A percentile compares a stretch with the other conserved stretches of the same genome.
These are phyloP conservation scores for Rhadina sibilatrix DNA, from an alignment of 2,113 vertebrate species.

Conservation along the genomic window DNA sequence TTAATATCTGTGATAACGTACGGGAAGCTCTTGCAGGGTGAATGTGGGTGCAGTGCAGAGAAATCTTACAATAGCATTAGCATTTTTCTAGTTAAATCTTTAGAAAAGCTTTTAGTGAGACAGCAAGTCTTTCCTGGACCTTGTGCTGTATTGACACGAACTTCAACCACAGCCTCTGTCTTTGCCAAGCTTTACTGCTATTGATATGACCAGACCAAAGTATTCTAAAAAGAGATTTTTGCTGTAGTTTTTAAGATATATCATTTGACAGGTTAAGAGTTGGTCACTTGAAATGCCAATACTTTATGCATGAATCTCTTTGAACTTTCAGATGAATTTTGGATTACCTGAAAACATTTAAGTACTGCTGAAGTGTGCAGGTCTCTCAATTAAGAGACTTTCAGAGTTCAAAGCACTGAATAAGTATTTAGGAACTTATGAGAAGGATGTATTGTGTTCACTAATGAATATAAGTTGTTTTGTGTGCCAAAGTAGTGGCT, in stretches of 20 bases:
- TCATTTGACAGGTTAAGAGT: background rate
- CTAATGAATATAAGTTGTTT: background rate
- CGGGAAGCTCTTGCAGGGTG: background rate
- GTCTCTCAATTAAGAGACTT: background rate
- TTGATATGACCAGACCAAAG: background rate
- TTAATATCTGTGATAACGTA: background rate
- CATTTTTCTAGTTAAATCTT: constrained; percentile 21
- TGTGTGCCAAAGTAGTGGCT: background rate
- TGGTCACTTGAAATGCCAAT: background rate
- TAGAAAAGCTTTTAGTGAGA: constrained; percentile 8
- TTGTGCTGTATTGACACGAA: background rate
- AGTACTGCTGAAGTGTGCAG: background rate
- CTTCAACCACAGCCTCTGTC: background rate
- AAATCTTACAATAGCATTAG: background rate
- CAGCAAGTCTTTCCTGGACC: background rate
- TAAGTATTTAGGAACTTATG: background rate
- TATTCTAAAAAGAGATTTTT: background rate
- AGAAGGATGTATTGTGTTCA: background rate
- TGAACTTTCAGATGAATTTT: background rate
- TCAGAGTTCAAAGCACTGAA: background rate
- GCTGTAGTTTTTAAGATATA: background rate
- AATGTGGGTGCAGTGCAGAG: background rate
- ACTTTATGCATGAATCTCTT: background rate
- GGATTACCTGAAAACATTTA: background rate
- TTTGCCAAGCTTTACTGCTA: background rate